Conservation (phyloP, 2,113 vertebrate genomes). For the Podocnemis expansa region DNA sequence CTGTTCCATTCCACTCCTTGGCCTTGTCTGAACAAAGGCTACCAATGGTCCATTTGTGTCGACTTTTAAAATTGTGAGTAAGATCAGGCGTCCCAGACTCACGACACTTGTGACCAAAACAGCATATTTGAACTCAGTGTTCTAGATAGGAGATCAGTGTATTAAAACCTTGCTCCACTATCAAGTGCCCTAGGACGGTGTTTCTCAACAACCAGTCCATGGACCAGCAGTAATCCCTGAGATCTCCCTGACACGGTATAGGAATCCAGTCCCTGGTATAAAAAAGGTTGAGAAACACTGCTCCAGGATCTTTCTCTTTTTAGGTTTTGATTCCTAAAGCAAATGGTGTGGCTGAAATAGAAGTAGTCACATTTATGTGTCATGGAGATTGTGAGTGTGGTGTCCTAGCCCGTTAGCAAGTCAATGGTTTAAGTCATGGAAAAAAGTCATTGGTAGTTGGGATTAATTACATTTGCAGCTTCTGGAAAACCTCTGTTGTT, state of each 20-base stretch:
- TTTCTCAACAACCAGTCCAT: too few relatives aligned
- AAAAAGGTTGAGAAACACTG: too few relatives aligned
- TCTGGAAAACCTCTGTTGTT: background rate
- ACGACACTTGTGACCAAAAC: background rate
- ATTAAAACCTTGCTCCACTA: background rate
- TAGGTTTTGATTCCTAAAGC: background rate
- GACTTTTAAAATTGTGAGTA: background rate
- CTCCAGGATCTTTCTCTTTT: background rate
- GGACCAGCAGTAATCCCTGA: too few relatives aligned
- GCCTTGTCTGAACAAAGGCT: background rate
- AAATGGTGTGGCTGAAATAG: background rate
- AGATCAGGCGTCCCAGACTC: background rate
- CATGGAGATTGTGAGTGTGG: background rate
- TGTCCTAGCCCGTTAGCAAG: background rate
- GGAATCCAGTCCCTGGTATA: too few relatives aligned
- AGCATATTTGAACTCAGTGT: accelerated
- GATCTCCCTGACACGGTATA: too few relatives aligned
- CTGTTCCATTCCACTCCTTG: background rate
- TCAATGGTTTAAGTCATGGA: background rate
- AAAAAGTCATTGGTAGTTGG: background rate
- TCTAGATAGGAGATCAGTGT: background rate
- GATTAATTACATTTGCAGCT: background rate
- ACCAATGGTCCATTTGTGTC: background rate
- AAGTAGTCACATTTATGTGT: accelerated
- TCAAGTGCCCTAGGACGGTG: background rate